Base-by-base conservation (phyloP, 2,113 vertebrate species). In the Siniperca chuatsi region DNA sequence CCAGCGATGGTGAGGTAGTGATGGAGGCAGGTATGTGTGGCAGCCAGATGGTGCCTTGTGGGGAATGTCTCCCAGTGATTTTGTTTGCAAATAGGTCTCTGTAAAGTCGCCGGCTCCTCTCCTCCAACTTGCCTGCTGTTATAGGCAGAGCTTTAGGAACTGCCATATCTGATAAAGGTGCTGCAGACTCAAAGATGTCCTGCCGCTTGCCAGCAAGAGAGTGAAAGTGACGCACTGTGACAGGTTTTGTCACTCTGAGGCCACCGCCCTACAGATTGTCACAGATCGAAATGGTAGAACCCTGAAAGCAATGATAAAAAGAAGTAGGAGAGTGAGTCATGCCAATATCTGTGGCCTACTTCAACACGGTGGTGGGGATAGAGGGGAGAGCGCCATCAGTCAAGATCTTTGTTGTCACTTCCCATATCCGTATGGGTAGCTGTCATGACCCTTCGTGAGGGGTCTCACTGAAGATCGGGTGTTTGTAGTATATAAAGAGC, bases 21-120 rank as follows among this genome's bases (percentile, higher is more conserved):
- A 92, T 70, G 83, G 85, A 85, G 85, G 86, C 90, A 95, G 94
- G 94, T 94, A 95, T 82, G 87, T 86, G 87, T 77, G 83, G 90
- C 85, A 87, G 91, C 93, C 94, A 95, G 94, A 95, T 95, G 94
- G 94, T 92, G 85, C 90, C 92, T 92, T 86, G 87, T 93, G 79
- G 93, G 95, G 87, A 92, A 94, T 90, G 89, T 93, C 92, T 93
- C 90, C 92, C 80, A 87, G 93, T 90, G 94, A 94, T 94, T 94
- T 92, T 95, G 92, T 95, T 95, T 94, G 95, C 93, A 96, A 94
- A 95, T 94, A 92, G 92, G 89, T 89, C 88, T 93, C 84, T 84
- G 81, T 89, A 91, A 93, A 93, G 91, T 93, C 83, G 79, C 83
- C 87, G 78, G 55, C 89, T 89, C 74, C 87, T 84, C 54, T 87